Base-by-base conservation (phyloP, 2,797 vertebrate genomes). In the Trachurus trachurus region DNA sequence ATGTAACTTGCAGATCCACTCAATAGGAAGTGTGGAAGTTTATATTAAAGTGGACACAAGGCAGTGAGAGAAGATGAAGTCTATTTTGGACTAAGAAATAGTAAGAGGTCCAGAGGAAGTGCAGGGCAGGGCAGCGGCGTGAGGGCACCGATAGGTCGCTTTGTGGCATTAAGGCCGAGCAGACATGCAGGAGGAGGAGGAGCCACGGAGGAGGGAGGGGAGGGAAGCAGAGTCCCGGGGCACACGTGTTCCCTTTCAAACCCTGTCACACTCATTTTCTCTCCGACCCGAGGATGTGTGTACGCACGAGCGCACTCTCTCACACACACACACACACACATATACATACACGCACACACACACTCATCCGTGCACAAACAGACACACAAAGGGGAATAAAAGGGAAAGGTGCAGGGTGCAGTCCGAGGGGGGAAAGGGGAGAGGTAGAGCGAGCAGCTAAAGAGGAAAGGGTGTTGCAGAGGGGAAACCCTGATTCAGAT, bases 191-290 rank as follows among this genome's bases (percentile, higher is more conserved):
- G 63, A 59, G 39, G 72, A 39, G 60, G 84, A 72, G 83, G 85
- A 73, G 83, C 80, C 47, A 69, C 85, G 76, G 78, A 77, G 79
- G 81, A 52, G 75, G 78, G 82, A 74, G 54, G 56, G 69, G 57
- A 78, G 83, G 74, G 60, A 76, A 66, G 71, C 50, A 70, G 89
- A 90, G 82, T 89, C 87, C 85, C 62, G 74, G 86, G 88, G 91
- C 90, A 92, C 91, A 92, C 90, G 88, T 93, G 91, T 92, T 92
- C 92, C 83, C 88, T 93, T 92, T 91, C 91, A 92, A 86, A 89
- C 76, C 80, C 76, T 87, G 87, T 90, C 91, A 89, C 87, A 83
- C 86, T 90, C 76, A 85, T 92, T 91, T 87, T 87, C 87, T 79
- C 85, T 86, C 81, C 80, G 76, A 84, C 42, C 31, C 59, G 39